These are phyloP conservation scores for Apteryx mantelli DNA, from an alignment of 2,113 vertebrate species.

Conservation along the genomic window DNA sequence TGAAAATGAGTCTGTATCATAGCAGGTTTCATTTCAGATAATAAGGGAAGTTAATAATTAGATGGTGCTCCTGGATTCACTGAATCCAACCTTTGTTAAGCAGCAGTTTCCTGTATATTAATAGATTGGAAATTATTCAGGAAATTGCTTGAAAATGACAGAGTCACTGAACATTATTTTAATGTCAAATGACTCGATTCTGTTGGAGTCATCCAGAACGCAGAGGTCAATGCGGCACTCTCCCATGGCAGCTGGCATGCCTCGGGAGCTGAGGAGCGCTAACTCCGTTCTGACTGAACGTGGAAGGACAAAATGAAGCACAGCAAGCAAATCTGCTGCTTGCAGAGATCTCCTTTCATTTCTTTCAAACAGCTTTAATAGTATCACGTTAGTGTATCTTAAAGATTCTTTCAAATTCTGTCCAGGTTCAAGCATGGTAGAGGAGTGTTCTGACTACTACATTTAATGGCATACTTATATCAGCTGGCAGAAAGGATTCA, in stretches of 20 bases:
- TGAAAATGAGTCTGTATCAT: slow-evolving; percentile 56
- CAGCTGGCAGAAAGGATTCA: background rate
- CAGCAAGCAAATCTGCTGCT: background rate
- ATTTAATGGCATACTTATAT: background rate
- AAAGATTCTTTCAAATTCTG: background rate
- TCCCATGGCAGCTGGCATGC: background rate
- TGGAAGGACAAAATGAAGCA: background rate
- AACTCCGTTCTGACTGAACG: background rate
- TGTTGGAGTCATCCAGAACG: slow-evolving; percentile 68
- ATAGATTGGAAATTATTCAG: slow-evolving; percentile 82
- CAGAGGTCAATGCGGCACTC: slow-evolving; percentile 49
- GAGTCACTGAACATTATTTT: slow-evolving; percentile 73
- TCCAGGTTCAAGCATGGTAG: background rate
- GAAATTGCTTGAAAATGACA: slow-evolving; percentile 80
- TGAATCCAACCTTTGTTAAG: slow-evolving; percentile 75
- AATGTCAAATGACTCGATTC: slow-evolving; percentile 74
- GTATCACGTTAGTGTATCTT: background rate
- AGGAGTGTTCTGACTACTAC: background rate
- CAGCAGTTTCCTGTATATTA: slow-evolving; percentile 77
- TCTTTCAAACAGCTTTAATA: background rate
- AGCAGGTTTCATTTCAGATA: slow-evolving; percentile 65
- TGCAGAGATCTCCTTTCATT: background rate
- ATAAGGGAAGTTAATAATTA: slow-evolving; percentile 74
- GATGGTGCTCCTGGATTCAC: slow-evolving; percentile 62
- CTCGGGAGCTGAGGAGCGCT: background rate